Evolutionary conservation across 1,140 invertebrate species (phyloP).

Genomic region (Drosophila busckii): DNA sequence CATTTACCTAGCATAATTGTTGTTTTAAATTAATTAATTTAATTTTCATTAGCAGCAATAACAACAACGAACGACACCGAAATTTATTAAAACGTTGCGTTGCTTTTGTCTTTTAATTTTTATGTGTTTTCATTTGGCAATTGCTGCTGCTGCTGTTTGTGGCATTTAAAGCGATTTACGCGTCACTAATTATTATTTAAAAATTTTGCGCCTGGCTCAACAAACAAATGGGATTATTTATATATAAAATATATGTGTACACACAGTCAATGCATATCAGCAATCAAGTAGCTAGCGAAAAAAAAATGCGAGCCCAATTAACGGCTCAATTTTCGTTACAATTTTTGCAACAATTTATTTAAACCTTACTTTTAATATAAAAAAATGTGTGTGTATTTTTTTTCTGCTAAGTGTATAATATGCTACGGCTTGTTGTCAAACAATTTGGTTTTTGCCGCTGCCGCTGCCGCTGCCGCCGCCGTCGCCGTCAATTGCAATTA

Average conservation of each 20-base stretch:
- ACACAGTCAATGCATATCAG: constrained; percentile 8
- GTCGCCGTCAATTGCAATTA: constrained; percentile 61
- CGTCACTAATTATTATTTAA: constrained; percentile 73
- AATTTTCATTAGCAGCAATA: constrained; percentile 58
- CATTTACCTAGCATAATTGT: constrained; percentile 52
- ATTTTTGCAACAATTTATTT: neutral
- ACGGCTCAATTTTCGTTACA: constrained; percentile 13
- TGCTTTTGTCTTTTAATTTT: constrained; percentile 60
- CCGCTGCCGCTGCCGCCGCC: neutral
- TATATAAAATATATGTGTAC: constrained; percentile 61
- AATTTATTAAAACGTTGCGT: constrained; percentile 3
- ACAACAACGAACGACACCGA: constrained; percentile 9
- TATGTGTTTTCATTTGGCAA: constrained; percentile 63
- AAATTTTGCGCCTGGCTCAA: constrained; percentile 48
- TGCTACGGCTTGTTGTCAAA: neutral
- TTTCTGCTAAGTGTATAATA: constrained; percentile 23
- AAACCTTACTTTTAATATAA: neutral
- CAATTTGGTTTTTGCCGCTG: constrained; percentile 6
- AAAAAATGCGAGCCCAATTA: constrained; percentile 29
- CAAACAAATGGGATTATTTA: constrained; percentile 70
- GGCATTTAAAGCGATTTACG: constrained; percentile 63
- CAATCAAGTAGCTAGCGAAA: constrained; percentile 61
- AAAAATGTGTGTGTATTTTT: no score
- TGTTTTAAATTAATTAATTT: constrained; percentile 75
- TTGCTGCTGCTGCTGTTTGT: constrained; percentile 51